phyloP scores from a whole-genome alignment of 2,797 vertebrate genomes.

The Nyctibius grandis region DNA sequence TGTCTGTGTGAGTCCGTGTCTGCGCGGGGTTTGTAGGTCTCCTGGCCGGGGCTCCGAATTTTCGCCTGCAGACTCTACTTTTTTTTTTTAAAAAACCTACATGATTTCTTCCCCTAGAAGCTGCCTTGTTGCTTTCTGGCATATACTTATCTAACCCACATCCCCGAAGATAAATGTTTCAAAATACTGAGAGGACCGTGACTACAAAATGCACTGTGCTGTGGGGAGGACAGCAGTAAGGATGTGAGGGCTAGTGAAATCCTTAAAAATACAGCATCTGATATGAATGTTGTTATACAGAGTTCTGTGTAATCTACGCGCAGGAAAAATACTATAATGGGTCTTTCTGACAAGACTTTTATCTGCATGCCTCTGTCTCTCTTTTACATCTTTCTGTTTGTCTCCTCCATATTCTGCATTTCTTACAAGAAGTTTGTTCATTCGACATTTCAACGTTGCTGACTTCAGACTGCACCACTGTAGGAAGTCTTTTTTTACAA shows the following conservation, averaged over 20 bases:
- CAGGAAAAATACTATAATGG: not conserved
- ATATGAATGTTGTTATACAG: not conserved
- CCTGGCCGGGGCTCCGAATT: not conserved
- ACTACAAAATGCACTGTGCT: not conserved
- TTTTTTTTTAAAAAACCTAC: not conserved
- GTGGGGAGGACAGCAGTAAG: not conserved
- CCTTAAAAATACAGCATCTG: not conserved
- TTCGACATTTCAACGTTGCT: not conserved
- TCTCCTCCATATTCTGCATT: not conserved
- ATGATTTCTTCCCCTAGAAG: slow-evolving; percentile 19
- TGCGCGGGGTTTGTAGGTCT: not conserved
- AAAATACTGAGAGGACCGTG: not conserved
- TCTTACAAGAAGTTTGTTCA: slow-evolving; percentile 45
- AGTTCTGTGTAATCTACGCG: not conserved
- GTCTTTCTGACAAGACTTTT: not conserved
- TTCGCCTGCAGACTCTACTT: not conserved
- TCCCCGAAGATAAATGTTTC: slow-evolving; percentile 19
- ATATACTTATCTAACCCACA: slow-evolving; percentile 10
- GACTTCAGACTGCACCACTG: slow-evolving; percentile 12
- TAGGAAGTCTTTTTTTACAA: slow-evolving; percentile 44
- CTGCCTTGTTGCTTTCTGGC: slow-evolving; percentile 38
- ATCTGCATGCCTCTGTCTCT: not conserved
- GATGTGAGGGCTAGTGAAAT: not conserved
- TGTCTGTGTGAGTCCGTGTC: too few species aligned
- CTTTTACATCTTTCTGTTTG: not conserved